phyloP scores from a whole-genome alignment of 2,113 vertebrate species.

The Clupea harengus region DNA sequence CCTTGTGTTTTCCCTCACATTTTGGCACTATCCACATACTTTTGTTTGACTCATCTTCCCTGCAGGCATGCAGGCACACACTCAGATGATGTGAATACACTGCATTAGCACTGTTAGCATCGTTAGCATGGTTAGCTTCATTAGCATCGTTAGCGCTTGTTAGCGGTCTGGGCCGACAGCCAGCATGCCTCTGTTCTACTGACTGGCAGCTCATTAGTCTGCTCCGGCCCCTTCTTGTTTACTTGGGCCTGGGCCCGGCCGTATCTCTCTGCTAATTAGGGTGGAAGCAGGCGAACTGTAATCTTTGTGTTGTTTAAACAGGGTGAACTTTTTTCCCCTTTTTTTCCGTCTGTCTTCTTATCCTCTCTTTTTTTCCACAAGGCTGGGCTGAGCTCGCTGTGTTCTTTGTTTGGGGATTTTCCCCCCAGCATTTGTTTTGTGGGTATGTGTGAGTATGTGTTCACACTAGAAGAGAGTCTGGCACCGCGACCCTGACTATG shows the following conservation, averaged over 20 bases:
- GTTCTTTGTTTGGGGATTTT: constrained; percentile 9
- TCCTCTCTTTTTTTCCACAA: background rate
- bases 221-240: constrained; percentile 32
- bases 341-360: constrained; percentile 22
- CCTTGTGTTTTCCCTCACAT: background rate
- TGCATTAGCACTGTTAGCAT: background rate
- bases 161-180: background rate
- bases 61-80: no score
- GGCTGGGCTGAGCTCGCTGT: background rate
- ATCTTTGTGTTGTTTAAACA: constrained; percentile 53
- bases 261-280: constrained; percentile 48
- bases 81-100: no score
- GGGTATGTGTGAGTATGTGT: background rate
- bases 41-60: no score
- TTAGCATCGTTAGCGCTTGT: background rate
- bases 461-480: no score
- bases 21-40: background rate
- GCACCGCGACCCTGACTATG: background rate
- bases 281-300: constrained; percentile 46
- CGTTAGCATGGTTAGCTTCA: background rate
- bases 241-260: constrained; percentile 27
- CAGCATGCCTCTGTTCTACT: constrained; percentile 10
- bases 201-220: constrained; percentile 33
- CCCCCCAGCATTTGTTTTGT: background rate
- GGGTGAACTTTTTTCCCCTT: constrained; percentile 43